These are phyloP conservation scores for Homarus gammarus DNA, from an alignment of 2,888 invertebrate genomes.

Conservation along the genomic window DNA sequence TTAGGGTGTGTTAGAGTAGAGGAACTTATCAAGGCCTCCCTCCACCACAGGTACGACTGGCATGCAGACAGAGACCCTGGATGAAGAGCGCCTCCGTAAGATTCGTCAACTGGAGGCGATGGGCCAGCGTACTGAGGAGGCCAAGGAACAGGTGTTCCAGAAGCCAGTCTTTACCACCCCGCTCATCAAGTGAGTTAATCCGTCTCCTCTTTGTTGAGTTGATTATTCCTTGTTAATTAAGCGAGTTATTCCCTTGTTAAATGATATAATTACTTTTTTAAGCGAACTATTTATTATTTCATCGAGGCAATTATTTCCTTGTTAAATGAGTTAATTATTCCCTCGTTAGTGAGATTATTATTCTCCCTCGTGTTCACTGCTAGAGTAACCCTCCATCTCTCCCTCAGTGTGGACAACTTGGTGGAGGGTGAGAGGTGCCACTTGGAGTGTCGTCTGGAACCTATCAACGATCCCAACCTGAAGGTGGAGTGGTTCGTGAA, in stretches of 20 bases:
- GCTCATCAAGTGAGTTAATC: constrained; percentile 81
- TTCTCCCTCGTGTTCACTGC: too few relatives aligned
- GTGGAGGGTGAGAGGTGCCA: constrained; percentile 95
- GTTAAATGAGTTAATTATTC: too few relatives aligned
- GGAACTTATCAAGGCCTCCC: not conserved
- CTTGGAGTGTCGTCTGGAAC: constrained; percentile 93
- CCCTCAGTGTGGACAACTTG: constrained; percentile 87
- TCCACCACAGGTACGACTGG: constrained; percentile 60
- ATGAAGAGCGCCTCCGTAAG: constrained; percentile 93
- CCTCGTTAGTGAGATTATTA: too few relatives aligned
- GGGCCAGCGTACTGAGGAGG: constrained; percentile 87
- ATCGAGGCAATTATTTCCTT: too few relatives aligned
- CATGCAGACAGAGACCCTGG: constrained; percentile 86
- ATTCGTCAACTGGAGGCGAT: constrained; percentile 91
- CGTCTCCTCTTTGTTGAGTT: too few relatives aligned
- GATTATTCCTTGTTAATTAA: too few relatives aligned
- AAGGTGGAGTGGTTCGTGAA: constrained; percentile 98
- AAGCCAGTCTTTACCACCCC: constrained; percentile 95
- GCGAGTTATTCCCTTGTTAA: too few relatives aligned
- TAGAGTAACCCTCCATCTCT: not conserved
- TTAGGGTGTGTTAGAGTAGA: too few relatives aligned
- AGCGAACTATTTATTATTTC: too few relatives aligned
- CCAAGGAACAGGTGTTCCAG: constrained; percentile 88
- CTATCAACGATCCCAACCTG: constrained; percentile 92
- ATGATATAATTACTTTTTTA: too few relatives aligned